Evolutionary conservation across 2,888 invertebrate species (phyloP).

Genomic region (Slavum lentiscoides): DNA sequence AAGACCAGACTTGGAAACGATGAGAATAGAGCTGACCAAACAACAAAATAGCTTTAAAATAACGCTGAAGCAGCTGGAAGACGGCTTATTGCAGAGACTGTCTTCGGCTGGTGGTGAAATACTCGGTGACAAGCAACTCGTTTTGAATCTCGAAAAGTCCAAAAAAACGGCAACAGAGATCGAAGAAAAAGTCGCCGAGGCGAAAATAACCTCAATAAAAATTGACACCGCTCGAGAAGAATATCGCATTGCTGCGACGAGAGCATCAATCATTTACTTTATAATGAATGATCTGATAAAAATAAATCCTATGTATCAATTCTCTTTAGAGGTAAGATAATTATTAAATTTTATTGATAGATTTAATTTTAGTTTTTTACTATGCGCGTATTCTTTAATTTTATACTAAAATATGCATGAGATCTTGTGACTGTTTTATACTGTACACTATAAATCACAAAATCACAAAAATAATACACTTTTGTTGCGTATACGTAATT

Average conservation of each 20-base stretch:
- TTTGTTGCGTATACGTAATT: too few relatives aligned
- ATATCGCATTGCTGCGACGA: conserved; percentile 81
- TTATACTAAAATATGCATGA: too few relatives aligned
- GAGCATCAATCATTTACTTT: conserved; percentile 90
- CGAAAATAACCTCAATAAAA: conserved; percentile 80
- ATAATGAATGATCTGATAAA: conserved; percentile 88
- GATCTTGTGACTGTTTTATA: too few relatives aligned
- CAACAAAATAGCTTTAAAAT: conserved; percentile 95
- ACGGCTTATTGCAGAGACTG: conserved; percentile 81
- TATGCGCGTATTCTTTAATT: too few relatives aligned
- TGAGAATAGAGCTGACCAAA: conserved; percentile 75
- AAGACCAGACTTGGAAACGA: conserved; percentile 83
- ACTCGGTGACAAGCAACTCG: conserved; percentile 84
- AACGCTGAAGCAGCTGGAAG: conserved; percentile 86
- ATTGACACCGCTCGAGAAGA: conserved; percentile 90
- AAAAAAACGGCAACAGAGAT: conserved; percentile 92
- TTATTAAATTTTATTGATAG: conserved; percentile 6
- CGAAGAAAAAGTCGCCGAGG: conserved; percentile 82
- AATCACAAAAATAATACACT: too few relatives aligned
- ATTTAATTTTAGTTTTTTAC: too few relatives aligned
- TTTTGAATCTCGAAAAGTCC: conserved; percentile 89
- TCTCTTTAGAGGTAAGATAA: conserved; percentile 74
- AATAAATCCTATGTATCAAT: conserved; percentile 94
- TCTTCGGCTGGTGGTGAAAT: conserved; percentile 88
- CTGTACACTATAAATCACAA: too few relatives aligned